Evolutionary conservation across 2,113 vertebrate genomes (phyloP), one percentile per base, ranked within the genome.

Genomic region (Chamaetylas fuelleborni): DNA sequence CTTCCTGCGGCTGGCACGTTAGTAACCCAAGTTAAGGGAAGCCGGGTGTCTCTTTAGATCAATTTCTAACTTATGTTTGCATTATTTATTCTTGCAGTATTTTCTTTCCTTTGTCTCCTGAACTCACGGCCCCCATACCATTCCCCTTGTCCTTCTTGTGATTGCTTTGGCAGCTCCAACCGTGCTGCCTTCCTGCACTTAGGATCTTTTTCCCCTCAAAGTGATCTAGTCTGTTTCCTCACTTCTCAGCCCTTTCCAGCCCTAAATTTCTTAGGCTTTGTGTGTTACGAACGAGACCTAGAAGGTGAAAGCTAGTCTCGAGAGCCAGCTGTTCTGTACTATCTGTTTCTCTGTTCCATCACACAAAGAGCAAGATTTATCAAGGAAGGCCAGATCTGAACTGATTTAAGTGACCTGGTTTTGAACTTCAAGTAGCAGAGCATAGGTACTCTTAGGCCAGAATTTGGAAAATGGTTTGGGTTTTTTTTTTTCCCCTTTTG

Each of bases 111-210:
- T 85, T 95, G 74, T 93, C 64, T 92, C 9, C 58, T 61, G 43
- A 17, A 5, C 16, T 66, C 24, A 14, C 10, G 1, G 19, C 62
- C 11, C 7, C 22, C 0, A 0, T 45, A 54, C 47, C 48, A 72
- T 57, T 42, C 16, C 24, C n/a, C 9, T 54, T 43, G 12, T 42
- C 15, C 16, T 54, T 54, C n/a, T 33, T 17, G 34, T 5, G 2
- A 4, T 29, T 0, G 2, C 38, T 58, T 36, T 90, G 50, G 65
- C 36, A 28, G 48, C 8, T 1, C 24, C 60, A 38, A 5, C 70
- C 1, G 1, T 0, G 1, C 36, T 76, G 34, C 34, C n/a, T 71
- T 51, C 45, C 12, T 45, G 19, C 3, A 5, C 18, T 29, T 33
- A 5, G 4, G 54, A 23, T 31, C 15, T 2, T 80, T 43, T 14